Conservation (phyloP, 1,140 invertebrate species). For the Zaprionus ghesquierei region DNA sequence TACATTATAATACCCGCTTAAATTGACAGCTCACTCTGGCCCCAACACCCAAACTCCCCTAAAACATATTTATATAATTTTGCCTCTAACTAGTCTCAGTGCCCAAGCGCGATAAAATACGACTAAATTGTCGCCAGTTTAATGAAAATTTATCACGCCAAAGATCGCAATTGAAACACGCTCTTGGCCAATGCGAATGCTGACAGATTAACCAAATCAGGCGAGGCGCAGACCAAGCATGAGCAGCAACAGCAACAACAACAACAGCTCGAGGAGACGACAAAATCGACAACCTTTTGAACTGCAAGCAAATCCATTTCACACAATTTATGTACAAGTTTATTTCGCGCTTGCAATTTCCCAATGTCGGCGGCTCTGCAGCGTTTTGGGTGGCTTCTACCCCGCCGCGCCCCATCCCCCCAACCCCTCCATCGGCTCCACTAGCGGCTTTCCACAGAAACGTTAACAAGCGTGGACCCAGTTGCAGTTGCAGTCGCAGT, state of each 20-base stretch:
- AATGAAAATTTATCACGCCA: conserved; percentile 72
- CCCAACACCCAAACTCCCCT: too few relatives aligned
- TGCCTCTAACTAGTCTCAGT: background rate
- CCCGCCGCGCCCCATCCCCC: too few relatives aligned
- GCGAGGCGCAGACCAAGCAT: conserved; percentile 20
- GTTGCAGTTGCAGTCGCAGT: background rate
- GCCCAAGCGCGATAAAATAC: background rate
- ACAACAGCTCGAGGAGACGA: conserved; percentile 25
- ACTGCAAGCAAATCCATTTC: conserved; percentile 78
- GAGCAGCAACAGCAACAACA: conserved; percentile 10
- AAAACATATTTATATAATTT: too few relatives aligned
- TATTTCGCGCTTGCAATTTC: conserved; percentile 78
- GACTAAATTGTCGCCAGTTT: conserved; percentile 32
- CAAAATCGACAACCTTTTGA: conserved; percentile 77
- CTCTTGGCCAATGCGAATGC: conserved; percentile 27
- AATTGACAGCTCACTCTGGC: background rate
- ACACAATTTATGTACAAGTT: conserved; percentile 81
- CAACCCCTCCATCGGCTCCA: too few relatives aligned
- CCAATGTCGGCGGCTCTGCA: conserved; percentile 53
- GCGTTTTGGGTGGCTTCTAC: conserved; percentile 73
- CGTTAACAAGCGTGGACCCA: conserved; percentile 62
- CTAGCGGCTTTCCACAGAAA: conserved; percentile 75
- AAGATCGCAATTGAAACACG: conserved; percentile 52
- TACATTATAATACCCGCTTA: background rate
- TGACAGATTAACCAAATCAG: conserved; percentile 71